A percentile compares a stretch with the other conserved stretches of the same genome.
These are phyloP conservation scores for Columbina picui DNA, from an alignment of 2,113 vertebrate species.

Conservation along the genomic window DNA sequence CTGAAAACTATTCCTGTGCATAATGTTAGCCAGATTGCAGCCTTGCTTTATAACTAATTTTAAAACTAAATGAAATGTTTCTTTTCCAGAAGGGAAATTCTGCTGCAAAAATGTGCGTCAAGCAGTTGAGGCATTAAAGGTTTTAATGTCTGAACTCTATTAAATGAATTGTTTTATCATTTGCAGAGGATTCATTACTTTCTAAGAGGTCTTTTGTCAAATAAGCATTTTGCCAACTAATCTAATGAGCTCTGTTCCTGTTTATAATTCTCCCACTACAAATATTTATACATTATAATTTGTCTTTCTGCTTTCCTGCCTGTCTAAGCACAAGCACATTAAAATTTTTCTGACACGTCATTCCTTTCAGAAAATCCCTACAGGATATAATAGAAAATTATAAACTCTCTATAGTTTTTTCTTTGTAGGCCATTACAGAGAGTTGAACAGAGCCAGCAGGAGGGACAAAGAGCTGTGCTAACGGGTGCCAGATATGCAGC, in stretches of 20 bases:
- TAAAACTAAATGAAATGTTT: conserved; percentile 8
- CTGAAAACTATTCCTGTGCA: not conserved
- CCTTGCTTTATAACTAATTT: not conserved
- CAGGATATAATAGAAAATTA: not conserved
- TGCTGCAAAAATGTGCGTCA: not conserved
- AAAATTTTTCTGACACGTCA: not conserved
- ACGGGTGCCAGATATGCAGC: not conserved
- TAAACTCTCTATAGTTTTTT: not conserved
- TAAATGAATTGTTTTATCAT: conserved; percentile 53
- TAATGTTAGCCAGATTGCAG: not conserved
- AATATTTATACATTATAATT: conserved; percentile 52
- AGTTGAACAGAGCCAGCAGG: not conserved
- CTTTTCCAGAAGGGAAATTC: not conserved
- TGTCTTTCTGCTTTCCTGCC: conserved; percentile 26
- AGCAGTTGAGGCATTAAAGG: conserved; percentile 14
- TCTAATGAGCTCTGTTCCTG: conserved; percentile 40
- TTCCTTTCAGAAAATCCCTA: not conserved
- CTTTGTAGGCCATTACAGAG: not conserved
- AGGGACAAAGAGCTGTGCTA: not conserved
- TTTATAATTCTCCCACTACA: conserved; percentile 44
- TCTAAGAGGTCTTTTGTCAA: conserved; percentile 55
- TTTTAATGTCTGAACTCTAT: not conserved
- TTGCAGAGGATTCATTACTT: conserved; percentile 51
- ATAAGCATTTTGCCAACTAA: conserved; percentile 30
- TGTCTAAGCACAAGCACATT: not conserved